phyloP scores from a whole-genome alignment of 2,797 vertebrate genomes.

The Micropoecilia bifurca region DNA sequence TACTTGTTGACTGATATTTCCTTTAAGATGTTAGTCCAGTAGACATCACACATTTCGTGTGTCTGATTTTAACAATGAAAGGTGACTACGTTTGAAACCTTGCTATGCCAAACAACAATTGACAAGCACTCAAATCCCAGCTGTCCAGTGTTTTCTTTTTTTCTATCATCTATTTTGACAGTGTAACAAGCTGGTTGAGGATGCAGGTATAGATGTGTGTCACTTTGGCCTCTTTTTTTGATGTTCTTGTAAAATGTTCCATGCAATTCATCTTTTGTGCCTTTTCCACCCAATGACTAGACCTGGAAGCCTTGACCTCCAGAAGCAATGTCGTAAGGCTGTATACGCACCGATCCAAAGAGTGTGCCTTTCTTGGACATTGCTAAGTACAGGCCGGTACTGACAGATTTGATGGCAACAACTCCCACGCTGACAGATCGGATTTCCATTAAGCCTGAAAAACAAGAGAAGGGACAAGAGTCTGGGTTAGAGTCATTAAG shows the following conservation, averaged over 20 bases:
- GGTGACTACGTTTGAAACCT: slow-evolving; percentile 62
- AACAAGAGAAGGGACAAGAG: slow-evolving; percentile 71
- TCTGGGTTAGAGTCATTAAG: slow-evolving; percentile 72
- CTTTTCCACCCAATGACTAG: slow-evolving; percentile 14
- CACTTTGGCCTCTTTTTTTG: slow-evolving; percentile 54
- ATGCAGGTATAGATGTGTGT: slow-evolving; percentile 69
- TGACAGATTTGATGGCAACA: slow-evolving; percentile 92
- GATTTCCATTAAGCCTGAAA: slow-evolving; percentile 93
- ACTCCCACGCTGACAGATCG: slow-evolving; percentile 91
- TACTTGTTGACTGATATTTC: slow-evolving; percentile 60
- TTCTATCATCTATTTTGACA: slow-evolving; percentile 67
- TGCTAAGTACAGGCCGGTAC: slow-evolving; percentile 93
- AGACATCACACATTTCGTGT: slow-evolving; percentile 62
- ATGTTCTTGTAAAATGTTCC: slow-evolving; percentile 48
- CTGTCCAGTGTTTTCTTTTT: slow-evolving; percentile 50
- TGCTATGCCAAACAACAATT: slow-evolving; percentile 63
- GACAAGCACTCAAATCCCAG: slow-evolving; percentile 59
- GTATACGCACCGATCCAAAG: slow-evolving; percentile 92
- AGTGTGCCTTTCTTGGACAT: slow-evolving; percentile 93
- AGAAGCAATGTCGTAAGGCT: slow-evolving; percentile 61
- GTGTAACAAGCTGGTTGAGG: slow-evolving; percentile 57
- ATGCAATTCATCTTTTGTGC: slow-evolving; percentile 36
- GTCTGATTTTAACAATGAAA: slow-evolving; percentile 60
- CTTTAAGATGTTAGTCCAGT: slow-evolving; percentile 48
- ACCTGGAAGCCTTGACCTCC: slow-evolving; percentile 47